A percentile compares a stretch with the other conserved stretches of the same genome.
Conservation (phyloP, 2,888 invertebrate genomes). For the Acrocyrtus sp. region DNA sequence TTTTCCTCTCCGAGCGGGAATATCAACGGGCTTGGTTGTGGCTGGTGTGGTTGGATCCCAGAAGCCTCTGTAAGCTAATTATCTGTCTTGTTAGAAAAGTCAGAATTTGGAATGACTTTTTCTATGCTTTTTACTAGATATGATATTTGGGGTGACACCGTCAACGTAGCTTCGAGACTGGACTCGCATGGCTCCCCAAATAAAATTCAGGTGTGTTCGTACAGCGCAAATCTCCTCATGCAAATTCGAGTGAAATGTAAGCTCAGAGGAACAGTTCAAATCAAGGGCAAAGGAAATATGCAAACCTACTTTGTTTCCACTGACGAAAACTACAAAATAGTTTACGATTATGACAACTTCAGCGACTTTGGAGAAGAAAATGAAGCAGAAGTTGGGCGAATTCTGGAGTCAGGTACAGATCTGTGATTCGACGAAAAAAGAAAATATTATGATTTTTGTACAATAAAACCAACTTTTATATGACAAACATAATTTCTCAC, state of each 20-base stretch:
- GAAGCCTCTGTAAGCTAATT: constrained; percentile 75
- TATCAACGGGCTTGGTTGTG: constrained; percentile 89
- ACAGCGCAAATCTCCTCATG: constrained; percentile 53
- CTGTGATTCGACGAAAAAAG: no score
- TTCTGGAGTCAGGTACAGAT: constrained; percentile 34
- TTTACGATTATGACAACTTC: constrained; percentile 32
- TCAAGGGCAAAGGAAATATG: constrained; percentile 60
- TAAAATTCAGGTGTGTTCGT: constrained; percentile 75
- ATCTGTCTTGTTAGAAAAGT: no score
- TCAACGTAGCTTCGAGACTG: constrained; percentile 97
- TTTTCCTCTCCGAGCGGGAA: constrained; percentile 80
- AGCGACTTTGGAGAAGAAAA: no score
- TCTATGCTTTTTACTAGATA: constrained; percentile 68
- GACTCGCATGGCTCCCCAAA: constrained; percentile 88
- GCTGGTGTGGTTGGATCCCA: constrained; percentile 95
- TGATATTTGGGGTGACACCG: constrained; percentile 97
- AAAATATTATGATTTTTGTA: no score
- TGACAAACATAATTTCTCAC: no score
- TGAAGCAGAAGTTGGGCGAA: neutral
- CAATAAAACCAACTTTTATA: no score
- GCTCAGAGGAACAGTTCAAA: constrained; percentile 42
- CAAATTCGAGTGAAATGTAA: constrained; percentile 52
- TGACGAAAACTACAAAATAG: constrained; percentile 44
- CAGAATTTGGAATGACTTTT: no score
- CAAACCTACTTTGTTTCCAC: constrained; percentile 55